A percentile compares a stretch with the other conserved stretches of the same genome.
Evolutionary conservation across 1,140 invertebrate species (phyloP).

Genomic region (Aphelinus certus): DNA sequence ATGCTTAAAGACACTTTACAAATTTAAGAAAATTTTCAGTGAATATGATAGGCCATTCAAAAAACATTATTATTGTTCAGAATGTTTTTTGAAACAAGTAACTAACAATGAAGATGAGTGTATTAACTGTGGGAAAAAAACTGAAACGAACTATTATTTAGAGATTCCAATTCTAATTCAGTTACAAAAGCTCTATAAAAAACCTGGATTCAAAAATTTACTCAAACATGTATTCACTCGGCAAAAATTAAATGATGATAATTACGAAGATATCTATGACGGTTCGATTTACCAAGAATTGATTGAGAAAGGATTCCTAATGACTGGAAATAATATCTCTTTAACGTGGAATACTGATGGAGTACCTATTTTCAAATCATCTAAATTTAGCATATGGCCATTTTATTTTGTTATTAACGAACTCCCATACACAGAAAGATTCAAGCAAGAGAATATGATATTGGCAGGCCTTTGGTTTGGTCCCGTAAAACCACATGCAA

Average conservation of each 20-base stretch:
- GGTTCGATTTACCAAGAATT: slow-evolving; percentile 36
- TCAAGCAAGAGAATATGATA: slow-evolving; percentile 33
- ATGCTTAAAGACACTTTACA: slow-evolving; percentile 25
- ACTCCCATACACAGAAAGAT: slow-evolving; percentile 25
- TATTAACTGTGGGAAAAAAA: background rate
- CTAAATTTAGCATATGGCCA: slow-evolving; percentile 50
- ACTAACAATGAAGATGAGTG: background rate
- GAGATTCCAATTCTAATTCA: background rate
- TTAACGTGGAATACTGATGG: slow-evolving; percentile 47
- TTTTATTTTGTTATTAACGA: slow-evolving; percentile 47
- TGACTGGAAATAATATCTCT: slow-evolving; percentile 36
- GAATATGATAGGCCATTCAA: too few species aligned
- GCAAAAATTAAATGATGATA: background rate
- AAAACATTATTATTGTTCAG: too few species aligned
- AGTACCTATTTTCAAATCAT: slow-evolving; percentile 48
- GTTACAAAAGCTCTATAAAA: background rate
- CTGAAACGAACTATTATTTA: background rate
- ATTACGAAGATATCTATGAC: slow-evolving; percentile 40
- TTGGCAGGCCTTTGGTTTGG: slow-evolving; percentile 38
- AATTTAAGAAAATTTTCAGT: slow-evolving; percentile 36
- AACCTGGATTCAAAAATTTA: background rate
- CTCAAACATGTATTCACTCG: background rate
- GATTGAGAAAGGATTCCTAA: slow-evolving; percentile 8
- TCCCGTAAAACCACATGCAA: slow-evolving; percentile 21
- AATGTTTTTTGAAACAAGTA: too few species aligned